Evolutionary conservation across 1,140 invertebrate species (phyloP).

Genomic region (Mamestra configurata): DNA sequence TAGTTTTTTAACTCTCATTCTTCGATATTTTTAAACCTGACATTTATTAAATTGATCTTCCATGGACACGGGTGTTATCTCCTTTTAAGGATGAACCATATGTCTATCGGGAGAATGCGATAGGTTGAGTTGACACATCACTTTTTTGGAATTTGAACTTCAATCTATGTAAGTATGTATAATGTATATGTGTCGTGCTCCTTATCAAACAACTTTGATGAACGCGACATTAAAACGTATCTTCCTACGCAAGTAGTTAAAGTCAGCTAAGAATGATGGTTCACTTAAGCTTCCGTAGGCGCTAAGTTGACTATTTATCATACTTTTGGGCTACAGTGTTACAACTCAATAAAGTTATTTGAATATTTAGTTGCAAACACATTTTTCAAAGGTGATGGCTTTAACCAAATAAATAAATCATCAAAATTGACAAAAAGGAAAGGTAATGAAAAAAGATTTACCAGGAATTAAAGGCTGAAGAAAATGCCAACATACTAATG

Average conservation of each 20-base stretch:
- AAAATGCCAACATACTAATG: not conserved
- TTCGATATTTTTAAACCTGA: conserved; percentile 23
- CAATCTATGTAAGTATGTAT: too few species aligned
- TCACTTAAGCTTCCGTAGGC: conserved; percentile 28
- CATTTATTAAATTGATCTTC: conserved; percentile 8
- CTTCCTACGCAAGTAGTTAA: conserved; percentile 24
- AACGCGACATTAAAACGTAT: conserved; percentile 9
- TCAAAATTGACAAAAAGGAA: not conserved
- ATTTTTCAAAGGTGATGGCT: not conserved
- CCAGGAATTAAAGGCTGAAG: not conserved
- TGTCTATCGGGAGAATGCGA: not conserved
- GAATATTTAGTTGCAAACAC: not conserved
- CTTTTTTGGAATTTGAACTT: not conserved
- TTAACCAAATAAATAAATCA: too few species aligned
- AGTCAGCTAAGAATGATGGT: conserved; percentile 26
- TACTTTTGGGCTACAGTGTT: not conserved
- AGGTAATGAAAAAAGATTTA: not conserved
- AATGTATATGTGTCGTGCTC: not conserved
- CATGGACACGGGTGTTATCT: not conserved
- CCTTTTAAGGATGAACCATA: not conserved
- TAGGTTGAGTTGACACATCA: not conserved
- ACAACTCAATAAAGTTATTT: not conserved
- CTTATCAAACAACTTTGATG: conserved; percentile 26
- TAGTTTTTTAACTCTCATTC: conserved; percentile 29
- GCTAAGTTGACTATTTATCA: conserved; percentile 13